Evolutionary conservation across 2,113 vertebrate species (phyloP), one percentile per base, ranked within the genome.

Genomic region (Empidonax alnorum): DNA sequence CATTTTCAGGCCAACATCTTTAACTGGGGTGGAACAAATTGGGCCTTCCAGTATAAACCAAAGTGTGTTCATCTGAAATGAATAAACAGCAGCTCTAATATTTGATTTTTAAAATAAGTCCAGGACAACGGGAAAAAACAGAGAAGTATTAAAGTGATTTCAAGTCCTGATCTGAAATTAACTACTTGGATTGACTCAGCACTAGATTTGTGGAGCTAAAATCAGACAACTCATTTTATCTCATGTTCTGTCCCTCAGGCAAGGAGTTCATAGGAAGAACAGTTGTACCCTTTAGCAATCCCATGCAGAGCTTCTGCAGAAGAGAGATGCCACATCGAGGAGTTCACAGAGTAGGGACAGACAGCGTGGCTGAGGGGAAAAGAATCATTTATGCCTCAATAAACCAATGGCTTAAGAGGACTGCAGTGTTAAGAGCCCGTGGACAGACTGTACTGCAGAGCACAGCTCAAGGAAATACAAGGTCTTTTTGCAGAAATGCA

Each of bases 1-100:
- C 77, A 67, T 0, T 95, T 96, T 80, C 33, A 95, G 87, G 88
- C 85, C 87, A 96, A 68, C 65, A 42, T 84, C 90, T 93, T 85
- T 95, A 96, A 96, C 92, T 97, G 90, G 85, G 87, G 93, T 91
- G 95, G 96, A 89, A 98, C 75, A 95, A 96, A 97, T 92, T 66
- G 15, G 69, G 79, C 90, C 88, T 97, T 83, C 85, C 88, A 96
- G 83, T 92, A 87, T 58, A 81, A 90, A 94, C 92, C 79, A 92
- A 18, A 46, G 78, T 13, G 47, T 65, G 72, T n/a, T 93, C 75
- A 74, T 86, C 86, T 90, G 37, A 37, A 53, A 1, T 20, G 56
- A 94, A 56, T n/a, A 56, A 95, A 80, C 44, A 72, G 86, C 83
- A 87, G 20, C 3, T 87, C 77, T 71, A 53, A n/a, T 37, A 44